Percentiles rank a stretch among this genome's conserved stretches.
phyloP scores from a whole-genome alignment of 2,888 invertebrate species.

The Melieria crassipennis region DNA sequence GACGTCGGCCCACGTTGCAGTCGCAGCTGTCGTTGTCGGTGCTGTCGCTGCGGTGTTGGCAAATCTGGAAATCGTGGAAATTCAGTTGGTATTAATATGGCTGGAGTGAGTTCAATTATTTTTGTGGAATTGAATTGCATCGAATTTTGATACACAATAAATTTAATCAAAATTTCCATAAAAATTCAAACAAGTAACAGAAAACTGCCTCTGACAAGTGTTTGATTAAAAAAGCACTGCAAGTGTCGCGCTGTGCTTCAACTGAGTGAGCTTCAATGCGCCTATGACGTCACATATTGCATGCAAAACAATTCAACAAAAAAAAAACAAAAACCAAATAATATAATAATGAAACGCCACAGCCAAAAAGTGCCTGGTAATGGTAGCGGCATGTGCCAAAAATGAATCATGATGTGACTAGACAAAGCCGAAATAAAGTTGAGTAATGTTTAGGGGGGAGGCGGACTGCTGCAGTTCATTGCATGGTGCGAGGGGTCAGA shows the following conservation, averaged over 20 bases:
- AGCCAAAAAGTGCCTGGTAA: no score
- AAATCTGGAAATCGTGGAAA: slow-evolving; percentile 29
- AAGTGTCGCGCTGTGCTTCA: neutral
- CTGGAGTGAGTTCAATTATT: slow-evolving; percentile 19
- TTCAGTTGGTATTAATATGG: slow-evolving; percentile 15
- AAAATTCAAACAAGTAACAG: slow-evolving; percentile 13
- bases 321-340: slow-evolving; percentile 9
- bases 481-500: no score
- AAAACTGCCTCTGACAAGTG: slow-evolving; percentile 24
- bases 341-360: neutral
- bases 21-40: neutral
- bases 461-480: no score
- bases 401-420: no score
- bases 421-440: no score
- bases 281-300: neutral
- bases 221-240: slow-evolving; percentile 33
- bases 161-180: slow-evolving; percentile 34
- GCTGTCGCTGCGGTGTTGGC: slow-evolving; percentile 9
- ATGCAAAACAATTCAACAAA: neutral
- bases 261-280: no score
- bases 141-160: slow-evolving; percentile 37
- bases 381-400: no score
- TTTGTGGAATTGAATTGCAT: slow-evolving; percentile 21
- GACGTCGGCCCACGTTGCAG: neutral
- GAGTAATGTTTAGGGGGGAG: no score